phyloP scores from a whole-genome alignment of 2,113 vertebrate genomes.

The Rhea americana region DNA sequence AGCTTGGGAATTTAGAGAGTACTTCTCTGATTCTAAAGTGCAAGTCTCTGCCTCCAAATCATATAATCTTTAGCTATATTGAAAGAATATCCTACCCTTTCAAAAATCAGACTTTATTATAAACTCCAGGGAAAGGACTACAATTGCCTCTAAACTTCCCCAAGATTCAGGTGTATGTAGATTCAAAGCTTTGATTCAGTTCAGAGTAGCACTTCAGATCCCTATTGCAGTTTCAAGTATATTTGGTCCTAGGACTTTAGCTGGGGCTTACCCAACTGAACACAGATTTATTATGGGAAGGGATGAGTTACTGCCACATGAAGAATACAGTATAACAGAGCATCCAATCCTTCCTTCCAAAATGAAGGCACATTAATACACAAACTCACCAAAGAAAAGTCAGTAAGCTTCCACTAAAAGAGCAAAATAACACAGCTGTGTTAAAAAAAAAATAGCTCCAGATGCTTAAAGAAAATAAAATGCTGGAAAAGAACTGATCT shows the following conservation, averaged over 20 bases:
- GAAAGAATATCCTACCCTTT: background rate
- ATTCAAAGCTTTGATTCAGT: background rate
- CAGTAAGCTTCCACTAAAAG: background rate
- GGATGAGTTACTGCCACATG: slow-evolving; percentile 15
- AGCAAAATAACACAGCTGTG: background rate
- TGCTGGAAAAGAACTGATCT: background rate
- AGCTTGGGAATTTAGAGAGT: background rate
- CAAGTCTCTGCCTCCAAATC: background rate
- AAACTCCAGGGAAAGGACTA: background rate
- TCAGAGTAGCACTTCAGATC: background rate
- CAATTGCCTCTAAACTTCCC: background rate
- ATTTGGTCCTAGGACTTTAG: slow-evolving; percentile 8
- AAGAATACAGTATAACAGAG: background rate
- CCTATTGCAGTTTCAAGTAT: background rate
- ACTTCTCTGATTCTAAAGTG: background rate
- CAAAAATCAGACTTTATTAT: background rate
- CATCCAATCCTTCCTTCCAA: slow-evolving; percentile 3
- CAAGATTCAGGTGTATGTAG: background rate
- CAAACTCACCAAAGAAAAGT: slow-evolving; percentile 10
- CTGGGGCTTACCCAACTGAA: slow-evolving; percentile 17
- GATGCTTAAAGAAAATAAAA: slow-evolving; percentile 38
- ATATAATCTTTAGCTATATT: background rate
- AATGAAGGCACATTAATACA: background rate
- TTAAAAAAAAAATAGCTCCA: background rate
- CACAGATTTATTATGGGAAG: slow-evolving; percentile 30